phyloP scores from a whole-genome alignment of 23 tunicate species.

The Ascidia mentula region DNA sequence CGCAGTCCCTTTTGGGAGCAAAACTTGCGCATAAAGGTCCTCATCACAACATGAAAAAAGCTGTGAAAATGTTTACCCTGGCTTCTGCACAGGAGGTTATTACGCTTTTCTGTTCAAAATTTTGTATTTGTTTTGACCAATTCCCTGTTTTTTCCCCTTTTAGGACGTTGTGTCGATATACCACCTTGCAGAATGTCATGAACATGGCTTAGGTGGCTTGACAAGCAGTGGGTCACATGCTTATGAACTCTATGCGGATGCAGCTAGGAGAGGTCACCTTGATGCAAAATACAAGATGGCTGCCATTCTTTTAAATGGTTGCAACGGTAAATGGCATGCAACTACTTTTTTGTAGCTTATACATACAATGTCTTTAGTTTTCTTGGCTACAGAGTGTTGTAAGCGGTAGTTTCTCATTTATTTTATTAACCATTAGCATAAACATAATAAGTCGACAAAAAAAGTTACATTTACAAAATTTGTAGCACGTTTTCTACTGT shows the following conservation, averaged over 20 bases:
- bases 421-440: too few relatives aligned
- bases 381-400: too few relatives aligned
- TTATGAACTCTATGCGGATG: conserved; percentile 43
- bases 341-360: neutral
- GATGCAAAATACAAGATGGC: conserved; percentile 58
- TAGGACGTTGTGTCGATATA: conserved; percentile 43
- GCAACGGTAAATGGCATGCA: conserved; percentile 36
- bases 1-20: conserved; percentile 35
- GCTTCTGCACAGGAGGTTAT: conserved; percentile 36
- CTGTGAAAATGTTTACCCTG: conserved; percentile 51
- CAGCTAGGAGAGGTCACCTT: conserved; percentile 29
- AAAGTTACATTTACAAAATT: too few relatives aligned
- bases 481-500: too few relatives aligned
- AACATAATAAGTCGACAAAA: too few relatives aligned
- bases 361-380: neutral
- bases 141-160: neutral
- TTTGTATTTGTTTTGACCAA: neutral
- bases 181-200: conserved; percentile 55
- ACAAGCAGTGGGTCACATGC: conserved; percentile 14
- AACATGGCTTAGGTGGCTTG: conserved; percentile 55
- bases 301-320: conserved; percentile 29
- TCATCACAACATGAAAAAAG: conserved; percentile 49
- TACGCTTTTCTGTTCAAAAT: neutral
- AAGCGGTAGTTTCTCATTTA: too few relatives aligned
- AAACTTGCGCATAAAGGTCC: conserved; percentile 27